Evolutionary conservation across 2,888 invertebrate genomes (phyloP).

Genomic region (Pandemis heparana): DNA sequence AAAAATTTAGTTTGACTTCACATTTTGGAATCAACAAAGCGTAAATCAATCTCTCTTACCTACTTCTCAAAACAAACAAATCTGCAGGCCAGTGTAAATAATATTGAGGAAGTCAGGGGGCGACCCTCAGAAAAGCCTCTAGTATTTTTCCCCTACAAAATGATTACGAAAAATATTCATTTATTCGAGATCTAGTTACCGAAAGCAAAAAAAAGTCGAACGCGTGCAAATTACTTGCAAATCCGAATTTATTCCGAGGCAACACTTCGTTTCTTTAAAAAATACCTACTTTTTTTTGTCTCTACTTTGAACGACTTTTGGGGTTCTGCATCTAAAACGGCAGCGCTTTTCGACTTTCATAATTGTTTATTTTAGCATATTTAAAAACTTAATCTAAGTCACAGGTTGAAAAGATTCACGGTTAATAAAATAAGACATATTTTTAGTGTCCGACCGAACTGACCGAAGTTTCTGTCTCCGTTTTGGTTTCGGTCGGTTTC

Average conservation of each 20-base stretch:
- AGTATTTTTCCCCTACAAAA: conserved; percentile 29
- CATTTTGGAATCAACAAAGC: background rate
- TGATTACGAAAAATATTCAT: conserved; percentile 43
- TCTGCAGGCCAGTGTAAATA: background rate
- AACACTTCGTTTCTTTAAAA: conserved; percentile 40
- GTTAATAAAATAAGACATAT: too few relatives aligned
- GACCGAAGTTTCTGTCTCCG: too few relatives aligned
- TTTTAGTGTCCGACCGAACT: too few relatives aligned
- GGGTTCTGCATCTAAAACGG: conserved; percentile 8
- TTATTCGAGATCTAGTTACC: conserved; percentile 41
- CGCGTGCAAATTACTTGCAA: conserved; percentile 38
- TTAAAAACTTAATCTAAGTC: too few relatives aligned
- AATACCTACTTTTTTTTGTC: conserved; percentile 37
- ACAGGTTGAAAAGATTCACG: too few relatives aligned
- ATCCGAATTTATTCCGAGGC: conserved; percentile 40
- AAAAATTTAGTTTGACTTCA: background rate
- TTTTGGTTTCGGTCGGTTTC: too few relatives aligned
- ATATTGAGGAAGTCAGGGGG: conserved; percentile 6
- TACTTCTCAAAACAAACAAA: conserved; percentile 10
- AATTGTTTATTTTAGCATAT: background rate
- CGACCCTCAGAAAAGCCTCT: background rate
- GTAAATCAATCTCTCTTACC: background rate
- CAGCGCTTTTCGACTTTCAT: background rate
- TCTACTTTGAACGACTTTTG: conserved; percentile 8
- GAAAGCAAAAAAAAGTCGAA: conserved; percentile 33